Evolutionary conservation across 2,888 invertebrate genomes (phyloP), one percentile per base, ranked within the genome.

Genomic region (Graphium colonna): DNA sequence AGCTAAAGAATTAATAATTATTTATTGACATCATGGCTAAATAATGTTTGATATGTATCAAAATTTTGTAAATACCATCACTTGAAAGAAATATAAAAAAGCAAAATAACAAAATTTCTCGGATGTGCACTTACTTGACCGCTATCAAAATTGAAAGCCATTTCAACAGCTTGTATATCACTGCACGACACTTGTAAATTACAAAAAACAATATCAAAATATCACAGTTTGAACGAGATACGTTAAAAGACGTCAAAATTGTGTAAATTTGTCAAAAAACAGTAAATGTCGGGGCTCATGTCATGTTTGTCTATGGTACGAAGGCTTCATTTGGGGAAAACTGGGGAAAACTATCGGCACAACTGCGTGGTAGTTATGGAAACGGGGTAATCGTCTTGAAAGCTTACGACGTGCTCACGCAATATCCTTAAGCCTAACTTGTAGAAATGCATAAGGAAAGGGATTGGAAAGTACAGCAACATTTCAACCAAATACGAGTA

Each of bases 81-180:
- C n/a, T n/a, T n/a, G n/a, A n/a, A n/a, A n/a, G n/a, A n/a, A n/a
- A n/a, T n/a, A n/a, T n/a, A n/a, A n/a, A n/a, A n/a, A n/a, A n/a
- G n/a, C n/a, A n/a, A n/a, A 36, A 47, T 1, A 42, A 28, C 16
- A n/a, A 21, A 21, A 21, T 21, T 2, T 3, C 5, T 21, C 5
- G 5, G 1, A 31, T 31, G 3, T 45, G 7, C 15, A 77, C 81
- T 77, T 64, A 89, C 88, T 65, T 89, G 88, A 33, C 82, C 88
- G 57, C 88, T 88, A 56, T 87, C 82, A 69, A 89, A 89, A 67
- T 85, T 82, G 61, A 68, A 88, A 48, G 88, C 74, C 88, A 89
- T 89, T 54, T 65, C 55, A 56, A n/a, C n/a, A 49, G 43, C 31
- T 39, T 57, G 43, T 57, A 57, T 59, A 57, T 51, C 59, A 60